A percentile compares a stretch with the other conserved stretches of the same genome.
These are phyloP conservation scores for Bradysia coprophila DNA, from an alignment of 1,140 invertebrate species.

Conservation along the genomic window DNA sequence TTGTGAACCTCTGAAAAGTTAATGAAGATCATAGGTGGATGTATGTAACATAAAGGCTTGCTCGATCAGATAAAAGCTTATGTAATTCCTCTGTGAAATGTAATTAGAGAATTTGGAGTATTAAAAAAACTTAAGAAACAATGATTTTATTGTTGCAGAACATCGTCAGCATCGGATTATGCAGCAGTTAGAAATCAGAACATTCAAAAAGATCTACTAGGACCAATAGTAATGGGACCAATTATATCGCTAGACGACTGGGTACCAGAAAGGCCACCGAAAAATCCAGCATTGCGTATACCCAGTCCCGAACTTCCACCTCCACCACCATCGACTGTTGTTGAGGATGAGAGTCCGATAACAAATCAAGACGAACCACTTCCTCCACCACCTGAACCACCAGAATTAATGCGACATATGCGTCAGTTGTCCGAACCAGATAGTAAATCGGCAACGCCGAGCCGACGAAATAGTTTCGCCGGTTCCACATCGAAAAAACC, in stretches of 20 bases:
- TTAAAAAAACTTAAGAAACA: too few relatives aligned
- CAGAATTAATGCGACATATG: constrained; percentile 22
- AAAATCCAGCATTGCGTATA: constrained; percentile 49
- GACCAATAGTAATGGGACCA: constrained; percentile 41
- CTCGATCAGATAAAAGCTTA: too few relatives aligned
- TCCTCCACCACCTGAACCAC: constrained; percentile 50
- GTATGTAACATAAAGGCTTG: too few relatives aligned
- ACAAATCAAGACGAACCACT: constrained; percentile 43
- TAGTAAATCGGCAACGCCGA: constrained; percentile 11
- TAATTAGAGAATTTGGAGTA: too few relatives aligned
- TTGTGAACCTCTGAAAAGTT: too few relatives aligned
- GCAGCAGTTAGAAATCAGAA: constrained; percentile 19
- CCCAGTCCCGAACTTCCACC: constrained; percentile 53
- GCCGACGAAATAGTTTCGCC: constrained; percentile 21
- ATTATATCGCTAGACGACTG: constrained; percentile 46
- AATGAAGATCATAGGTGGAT: too few relatives aligned
- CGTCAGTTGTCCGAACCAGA: background rate
- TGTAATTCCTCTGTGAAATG: background rate
- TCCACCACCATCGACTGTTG: constrained; percentile 34
- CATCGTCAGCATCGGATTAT: constrained; percentile 19
- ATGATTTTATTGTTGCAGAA: constrained; percentile 4
- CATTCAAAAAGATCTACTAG: constrained; percentile 29
- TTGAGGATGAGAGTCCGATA: constrained; percentile 33
- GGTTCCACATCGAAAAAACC: constrained; percentile 12
- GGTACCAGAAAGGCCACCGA: constrained; percentile 47